A percentile compares a stretch with the other conserved stretches of the same genome.
These are phyloP conservation scores for Fulmarus glacialis DNA, from an alignment of 2,113 vertebrate species.

Conservation along the genomic window DNA sequence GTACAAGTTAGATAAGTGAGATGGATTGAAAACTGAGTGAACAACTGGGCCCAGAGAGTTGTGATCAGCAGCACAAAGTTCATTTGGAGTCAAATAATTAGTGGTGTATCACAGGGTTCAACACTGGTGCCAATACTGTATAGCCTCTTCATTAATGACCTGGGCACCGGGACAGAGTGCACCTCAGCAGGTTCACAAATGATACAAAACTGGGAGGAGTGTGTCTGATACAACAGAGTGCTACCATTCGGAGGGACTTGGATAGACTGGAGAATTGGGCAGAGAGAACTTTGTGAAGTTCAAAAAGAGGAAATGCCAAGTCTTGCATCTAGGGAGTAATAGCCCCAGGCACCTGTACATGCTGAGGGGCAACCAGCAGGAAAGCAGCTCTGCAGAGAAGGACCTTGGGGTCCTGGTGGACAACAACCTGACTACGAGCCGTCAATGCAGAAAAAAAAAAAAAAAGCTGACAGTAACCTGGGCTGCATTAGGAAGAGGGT, in stretches of 20 bases:
- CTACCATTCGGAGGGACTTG: neutral
- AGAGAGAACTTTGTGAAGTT: neutral
- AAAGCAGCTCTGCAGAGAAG: neutral
- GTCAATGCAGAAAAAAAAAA: neutral
- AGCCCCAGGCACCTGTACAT: neutral
- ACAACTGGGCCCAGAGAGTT: neutral
- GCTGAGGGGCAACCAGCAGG: neutral
- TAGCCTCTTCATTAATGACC: neutral
- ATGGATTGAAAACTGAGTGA: neutral
- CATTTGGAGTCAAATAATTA: neutral
- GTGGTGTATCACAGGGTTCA: neutral
- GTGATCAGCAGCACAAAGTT: neutral
- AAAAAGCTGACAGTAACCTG: neutral
- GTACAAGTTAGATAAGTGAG: neutral
- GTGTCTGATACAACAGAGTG: neutral
- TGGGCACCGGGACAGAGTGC: neutral
- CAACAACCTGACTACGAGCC: neutral
- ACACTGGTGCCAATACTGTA: neutral
- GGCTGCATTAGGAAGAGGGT: neutral
- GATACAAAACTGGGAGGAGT: neutral
- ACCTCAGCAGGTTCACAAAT: neutral
- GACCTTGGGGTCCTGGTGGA: neutral
- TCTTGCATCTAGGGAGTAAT: neutral
- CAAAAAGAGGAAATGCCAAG: neutral
- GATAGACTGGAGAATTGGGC: neutral